These are phyloP conservation scores for Cryptoleucopteryx plumbea DNA, from an alignment of 2,113 vertebrate species.

Conservation along the genomic window DNA sequence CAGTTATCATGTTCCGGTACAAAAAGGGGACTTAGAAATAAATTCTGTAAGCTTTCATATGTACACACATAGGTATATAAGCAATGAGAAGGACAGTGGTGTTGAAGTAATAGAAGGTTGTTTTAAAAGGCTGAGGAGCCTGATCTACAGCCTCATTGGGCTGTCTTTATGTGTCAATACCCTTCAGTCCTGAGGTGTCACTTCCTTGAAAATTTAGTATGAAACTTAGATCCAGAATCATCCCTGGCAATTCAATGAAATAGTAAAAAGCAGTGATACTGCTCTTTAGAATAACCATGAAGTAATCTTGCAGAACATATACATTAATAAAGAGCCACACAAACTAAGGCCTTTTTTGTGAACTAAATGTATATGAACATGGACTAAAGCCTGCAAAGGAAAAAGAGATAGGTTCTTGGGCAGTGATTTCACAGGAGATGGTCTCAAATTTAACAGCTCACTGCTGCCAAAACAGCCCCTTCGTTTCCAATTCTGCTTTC, in stretches of 20 bases:
- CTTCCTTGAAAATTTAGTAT: background rate
- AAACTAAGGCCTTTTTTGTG: background rate
- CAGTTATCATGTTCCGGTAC: background rate
- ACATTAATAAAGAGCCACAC: background rate
- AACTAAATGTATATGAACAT: background rate
- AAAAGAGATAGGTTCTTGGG: background rate
- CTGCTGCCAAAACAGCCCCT: background rate
- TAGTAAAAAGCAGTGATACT: background rate
- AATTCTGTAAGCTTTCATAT: background rate
- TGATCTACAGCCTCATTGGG: background rate
- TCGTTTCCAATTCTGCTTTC: background rate
- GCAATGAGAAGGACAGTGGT: background rate
- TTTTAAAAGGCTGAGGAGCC: background rate
- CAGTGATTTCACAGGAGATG: background rate
- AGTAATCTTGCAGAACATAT: background rate
- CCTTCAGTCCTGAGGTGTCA: background rate
- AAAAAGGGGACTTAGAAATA: background rate
- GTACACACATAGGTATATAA: background rate
- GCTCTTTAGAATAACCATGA: background rate
- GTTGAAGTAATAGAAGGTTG: background rate
- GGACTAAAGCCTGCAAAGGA: background rate
- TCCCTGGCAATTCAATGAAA: background rate
- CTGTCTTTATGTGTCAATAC: background rate
- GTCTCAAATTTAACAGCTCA: background rate
- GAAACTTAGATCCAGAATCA: background rate